Base-by-base conservation (phyloP, 2,797 vertebrate species). In the Liparis tanakae region DNA sequence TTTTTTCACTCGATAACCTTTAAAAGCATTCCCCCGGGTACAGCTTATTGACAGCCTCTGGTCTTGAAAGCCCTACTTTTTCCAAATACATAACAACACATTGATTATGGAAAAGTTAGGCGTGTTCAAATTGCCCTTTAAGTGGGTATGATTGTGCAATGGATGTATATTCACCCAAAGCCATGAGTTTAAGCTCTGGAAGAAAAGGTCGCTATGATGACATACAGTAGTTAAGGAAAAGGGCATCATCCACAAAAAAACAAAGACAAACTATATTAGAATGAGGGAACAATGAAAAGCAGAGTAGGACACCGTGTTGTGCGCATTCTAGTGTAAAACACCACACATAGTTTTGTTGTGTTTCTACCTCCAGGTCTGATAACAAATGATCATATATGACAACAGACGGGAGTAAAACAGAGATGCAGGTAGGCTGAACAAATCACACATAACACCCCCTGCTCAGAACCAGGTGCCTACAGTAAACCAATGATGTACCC, bases 191-290 rank as follows among this genome's bases (percentile, higher is more conserved):
- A 80, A 74, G 61, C 44, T 61, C 30, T 65, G 18, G 56, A 50
- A 74, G 48, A 67, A 30, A 44, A 2, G 46, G 80, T 89, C 85
- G 79, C 78, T 72, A 73, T 87, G 82, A 84, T 69, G 10, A 89
- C 80, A 5, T 72, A 55, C 22, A 55, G 14, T 8, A 14, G 22
- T 62, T 56, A 57, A 68, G 10, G 5, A 48, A 72, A 65, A 46
- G 60, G 4, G 9, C 60, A 67, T 59, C 33, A 60, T 74, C 33
- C 17, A 43, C 6, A 39, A 57, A 62, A 58, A 75, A 37, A 63
- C 7, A 33, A 10, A 20, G 62, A 14, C 17, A 68, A 56, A 70
- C 44, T 25, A 22, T 13, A 57, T 60, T 51, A 69, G 41, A 18
- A 69, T 39, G 17, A 20, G 41, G 54, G 20, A 62, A 39, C 13